Evolutionary conservation across 2,797 vertebrate genomes (phyloP), one percentile per base, ranked within the genome.

Genomic region (Diglossa cyanea): DNA sequence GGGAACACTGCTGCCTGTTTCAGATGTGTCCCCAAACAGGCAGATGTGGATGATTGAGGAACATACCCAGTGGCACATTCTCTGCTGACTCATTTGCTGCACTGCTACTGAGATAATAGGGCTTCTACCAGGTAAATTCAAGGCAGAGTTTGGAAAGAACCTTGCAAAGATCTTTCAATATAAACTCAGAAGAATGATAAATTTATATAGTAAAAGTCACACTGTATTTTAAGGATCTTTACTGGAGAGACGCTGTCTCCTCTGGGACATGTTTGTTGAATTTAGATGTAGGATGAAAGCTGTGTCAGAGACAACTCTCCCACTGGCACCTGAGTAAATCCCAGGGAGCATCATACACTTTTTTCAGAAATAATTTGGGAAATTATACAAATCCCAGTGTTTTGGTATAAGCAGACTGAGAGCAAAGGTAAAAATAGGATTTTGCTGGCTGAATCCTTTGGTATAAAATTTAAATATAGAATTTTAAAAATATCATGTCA

Each of bases 61-160:
- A 24, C 25, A 18, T 4, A 63, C 57, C 84, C 90, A 7, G 65
- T 50, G 80, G 48, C 93, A 89, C 48, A 17, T 66, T 54, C 93
- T 92, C 78, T 80, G 75, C 84, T 96, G 92, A 80, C 72, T 95
- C 82, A 88, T 89, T 87, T 86, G 65, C 93, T 74, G 67, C 61
- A 9, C 48, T 72, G 86, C 65, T 76, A 6, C 51, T 58, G 81
- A 67, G 91, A 62, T 79, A 71, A 77, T 33, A 39, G 84, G 48
- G n/a, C 14, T 61, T 70, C 60, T 67, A 89, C 67, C 63, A 79
- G 39, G 60, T 82, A 80, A 91, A 89, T 57, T 71, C 65, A 50
- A 85, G 61, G 62, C n/a, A 74, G 78, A 87, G 50, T 74, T 87
- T 87, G 67, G 39, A 40, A 33, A 84, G 86, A 55, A 79, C 40